Evolutionary conservation across 2,113 vertebrate species (phyloP).

Genomic region (Ivindomyrus marchei): DNA sequence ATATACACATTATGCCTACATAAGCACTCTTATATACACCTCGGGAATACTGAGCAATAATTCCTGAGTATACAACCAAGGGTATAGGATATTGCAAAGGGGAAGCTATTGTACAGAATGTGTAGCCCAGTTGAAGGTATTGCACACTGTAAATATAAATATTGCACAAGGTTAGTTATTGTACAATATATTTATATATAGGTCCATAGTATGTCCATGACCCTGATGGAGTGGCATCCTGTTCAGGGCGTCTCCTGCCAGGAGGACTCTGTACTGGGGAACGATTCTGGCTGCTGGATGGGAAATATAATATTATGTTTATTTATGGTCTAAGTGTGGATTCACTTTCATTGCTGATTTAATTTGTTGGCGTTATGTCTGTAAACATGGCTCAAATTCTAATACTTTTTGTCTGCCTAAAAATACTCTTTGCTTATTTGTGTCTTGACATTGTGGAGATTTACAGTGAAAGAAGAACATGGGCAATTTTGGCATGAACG

Average conservation of each 20-base stretch:
- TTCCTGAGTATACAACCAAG: background rate
- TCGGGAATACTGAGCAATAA: background rate
- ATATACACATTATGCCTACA: background rate
- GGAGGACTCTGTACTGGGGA: background rate
- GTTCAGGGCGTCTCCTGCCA: background rate
- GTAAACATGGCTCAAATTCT: background rate
- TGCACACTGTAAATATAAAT: background rate
- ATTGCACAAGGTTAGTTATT: background rate
- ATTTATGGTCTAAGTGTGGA: background rate
- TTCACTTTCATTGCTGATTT: background rate
- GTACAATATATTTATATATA: background rate
- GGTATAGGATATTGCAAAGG: background rate
- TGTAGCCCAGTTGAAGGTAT: background rate
- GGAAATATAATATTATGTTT: slow-evolving; percentile 1
- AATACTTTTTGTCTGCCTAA: background rate
- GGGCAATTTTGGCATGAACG: background rate
- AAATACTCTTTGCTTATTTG: background rate
- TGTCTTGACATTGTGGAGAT: background rate
- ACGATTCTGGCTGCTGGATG: background rate
- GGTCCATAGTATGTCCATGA: background rate
- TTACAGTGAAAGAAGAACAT: background rate
- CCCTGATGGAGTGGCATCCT: background rate
- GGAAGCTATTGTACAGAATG: background rate
- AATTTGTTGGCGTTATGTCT: background rate
- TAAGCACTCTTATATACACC: background rate